These are phyloP conservation scores for Pterophyllum scalare DNA, from an alignment of 2,113 vertebrate genomes.

Conservation along the genomic window DNA sequence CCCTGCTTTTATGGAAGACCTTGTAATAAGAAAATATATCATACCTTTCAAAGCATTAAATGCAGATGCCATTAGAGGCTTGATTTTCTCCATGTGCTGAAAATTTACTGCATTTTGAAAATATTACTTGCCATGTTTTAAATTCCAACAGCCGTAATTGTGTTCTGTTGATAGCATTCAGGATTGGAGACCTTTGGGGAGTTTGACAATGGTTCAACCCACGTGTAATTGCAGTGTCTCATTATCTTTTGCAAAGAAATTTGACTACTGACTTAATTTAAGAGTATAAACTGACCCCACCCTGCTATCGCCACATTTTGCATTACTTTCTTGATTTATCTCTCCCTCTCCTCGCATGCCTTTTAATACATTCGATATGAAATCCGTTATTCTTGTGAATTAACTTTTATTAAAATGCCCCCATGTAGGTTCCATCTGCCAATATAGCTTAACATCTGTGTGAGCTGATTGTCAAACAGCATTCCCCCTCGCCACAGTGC, in stretches of 20 bases:
- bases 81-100: slow-evolving; percentile 11
- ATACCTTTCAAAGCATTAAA: slow-evolving; percentile 40
- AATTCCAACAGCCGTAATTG: slow-evolving; percentile 64
- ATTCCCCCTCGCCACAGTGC: slow-evolving; percentile 16
- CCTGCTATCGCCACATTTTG: neutral
- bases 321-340: slow-evolving; percentile 31
- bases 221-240: slow-evolving; percentile 66
- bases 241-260: slow-evolving; percentile 44
- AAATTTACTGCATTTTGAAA: slow-evolving; percentile 38
- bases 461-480: slow-evolving; percentile 43
- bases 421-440: slow-evolving; percentile 22
- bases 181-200: slow-evolving; percentile 53
- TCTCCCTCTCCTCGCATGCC: neutral
- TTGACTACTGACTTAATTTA: slow-evolving; percentile 41
- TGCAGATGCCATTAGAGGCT: slow-evolving; percentile 43
- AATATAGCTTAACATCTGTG: slow-evolving; percentile 41
- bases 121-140: slow-evolving; percentile 51
- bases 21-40: slow-evolving; percentile 48
- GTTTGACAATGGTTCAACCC: slow-evolving; percentile 51
- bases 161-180: slow-evolving; percentile 59
- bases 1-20: slow-evolving; percentile 54
- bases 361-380: neutral
- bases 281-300: slow-evolving; percentile 36
- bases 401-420: neutral
- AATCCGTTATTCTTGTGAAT: slow-evolving; percentile 16